These are phyloP conservation scores for Agapornis canus DNA, from an alignment of 2,797 vertebrate genomes.

Conservation along the genomic window DNA sequence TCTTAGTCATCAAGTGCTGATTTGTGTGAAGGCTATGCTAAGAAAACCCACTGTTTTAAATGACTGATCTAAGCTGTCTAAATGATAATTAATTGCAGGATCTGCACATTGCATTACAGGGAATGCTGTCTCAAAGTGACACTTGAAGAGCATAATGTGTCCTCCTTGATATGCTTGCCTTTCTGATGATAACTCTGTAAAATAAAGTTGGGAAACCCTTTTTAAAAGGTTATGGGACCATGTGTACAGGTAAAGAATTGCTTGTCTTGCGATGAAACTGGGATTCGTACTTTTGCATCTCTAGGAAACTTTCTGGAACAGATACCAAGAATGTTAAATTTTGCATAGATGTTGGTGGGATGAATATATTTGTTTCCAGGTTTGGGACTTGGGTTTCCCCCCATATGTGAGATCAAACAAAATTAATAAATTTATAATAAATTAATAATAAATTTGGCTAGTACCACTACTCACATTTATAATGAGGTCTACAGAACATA, in stretches of 20 bases:
- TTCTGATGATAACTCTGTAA: not conserved
- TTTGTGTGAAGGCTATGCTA: not conserved
- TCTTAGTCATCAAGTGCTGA: not conserved
- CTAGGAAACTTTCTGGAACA: not conserved
- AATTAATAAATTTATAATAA: too few species aligned
- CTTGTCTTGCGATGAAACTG: not conserved
- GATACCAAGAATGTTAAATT: not conserved
- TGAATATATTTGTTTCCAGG: not conserved
- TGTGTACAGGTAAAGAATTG: not conserved
- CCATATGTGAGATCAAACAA: not conserved
- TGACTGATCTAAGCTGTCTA: not conserved
- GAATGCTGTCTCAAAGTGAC: not conserved
- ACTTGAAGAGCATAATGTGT: not conserved
- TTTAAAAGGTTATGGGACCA: accelerated
- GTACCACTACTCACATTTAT: not conserved
- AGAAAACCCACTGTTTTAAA: not conserved
- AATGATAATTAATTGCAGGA: not conserved
- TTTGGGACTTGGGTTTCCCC: not conserved
- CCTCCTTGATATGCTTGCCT: not conserved
- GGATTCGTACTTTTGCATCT: not conserved
- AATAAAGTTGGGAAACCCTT: not conserved
- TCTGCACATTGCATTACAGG: not conserved
- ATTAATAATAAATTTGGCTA: not conserved
- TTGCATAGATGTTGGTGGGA: not conserved
- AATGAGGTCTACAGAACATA: not conserved